A percentile compares a stretch with the other conserved stretches of the same genome.
Conservation (phyloP, 2,888 invertebrate genomes). For the Cenopis cana region DNA sequence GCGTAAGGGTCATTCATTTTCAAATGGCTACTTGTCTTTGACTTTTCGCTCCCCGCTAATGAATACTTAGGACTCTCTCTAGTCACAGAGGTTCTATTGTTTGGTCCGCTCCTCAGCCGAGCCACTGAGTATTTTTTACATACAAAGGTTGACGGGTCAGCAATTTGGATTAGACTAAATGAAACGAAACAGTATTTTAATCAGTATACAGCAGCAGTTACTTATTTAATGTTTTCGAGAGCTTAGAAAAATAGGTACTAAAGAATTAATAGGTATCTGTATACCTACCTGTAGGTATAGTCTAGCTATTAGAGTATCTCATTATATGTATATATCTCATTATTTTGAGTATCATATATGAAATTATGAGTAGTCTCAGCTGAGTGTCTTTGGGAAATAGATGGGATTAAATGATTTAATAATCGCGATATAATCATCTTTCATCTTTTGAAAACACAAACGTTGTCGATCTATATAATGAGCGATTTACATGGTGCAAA, state of each 20-base stretch:
- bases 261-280: not conserved
- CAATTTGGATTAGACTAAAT: not conserved
- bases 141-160: not conserved
- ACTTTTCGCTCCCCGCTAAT: conserved; percentile 11
- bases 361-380: too few relatives aligned
- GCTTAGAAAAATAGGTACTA: not conserved
- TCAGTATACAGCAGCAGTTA: not conserved
- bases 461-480: too few relatives aligned
- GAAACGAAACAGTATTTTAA: not conserved
- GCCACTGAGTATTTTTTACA: not conserved
- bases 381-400: not conserved
- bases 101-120: not conserved
- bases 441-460: too few relatives aligned
- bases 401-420: too few relatives aligned
- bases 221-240: not conserved
- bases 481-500: too few relatives aligned
- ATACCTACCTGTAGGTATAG: too few relatives aligned
- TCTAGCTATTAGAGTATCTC: too few relatives aligned
- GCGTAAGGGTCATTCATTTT: conserved; percentile 27
- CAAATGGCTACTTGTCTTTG: conserved; percentile 23
- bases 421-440: too few relatives aligned
- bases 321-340: too few relatives aligned
- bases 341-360: too few relatives aligned
- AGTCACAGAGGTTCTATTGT: conserved; percentile 5
- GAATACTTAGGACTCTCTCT: conserved; percentile 19